Conservation (phyloP, 1,140 invertebrate species). For the Ctenoplectra terminalis region DNA sequence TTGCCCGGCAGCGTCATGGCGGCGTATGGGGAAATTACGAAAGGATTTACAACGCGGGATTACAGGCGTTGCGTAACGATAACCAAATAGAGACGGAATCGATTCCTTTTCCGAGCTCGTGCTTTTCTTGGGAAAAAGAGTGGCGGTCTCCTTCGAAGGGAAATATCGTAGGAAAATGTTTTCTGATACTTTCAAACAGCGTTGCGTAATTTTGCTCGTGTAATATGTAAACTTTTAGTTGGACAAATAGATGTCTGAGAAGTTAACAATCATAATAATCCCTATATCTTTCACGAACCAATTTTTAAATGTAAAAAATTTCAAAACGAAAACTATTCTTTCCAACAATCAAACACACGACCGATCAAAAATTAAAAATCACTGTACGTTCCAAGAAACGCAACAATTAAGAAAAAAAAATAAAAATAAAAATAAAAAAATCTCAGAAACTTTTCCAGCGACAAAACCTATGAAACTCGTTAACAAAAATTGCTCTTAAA, state of each 20-base stretch:
- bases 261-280: neutral
- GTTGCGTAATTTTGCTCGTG: neutral
- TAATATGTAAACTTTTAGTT: neutral
- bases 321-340: no score
- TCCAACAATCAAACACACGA: no score
- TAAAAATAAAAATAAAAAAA: no score
- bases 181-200: neutral
- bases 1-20: neutral
- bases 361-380: no score
- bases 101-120: conserved; percentile 2
- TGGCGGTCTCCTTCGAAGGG: neutral
- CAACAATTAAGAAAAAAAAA: no score
- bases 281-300: neutral
- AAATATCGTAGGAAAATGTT: conserved; percentile 4
- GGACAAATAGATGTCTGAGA: neutral
- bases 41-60: conserved; percentile 21
- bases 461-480: no score
- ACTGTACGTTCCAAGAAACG: no score
- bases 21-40: conserved; percentile 38
- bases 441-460: no score
- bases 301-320: no score
- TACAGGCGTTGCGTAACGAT: conserved; percentile 50
- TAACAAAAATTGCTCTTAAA: no score
- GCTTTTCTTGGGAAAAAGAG: neutral
- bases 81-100: conserved; percentile 44